Base-by-base conservation (phyloP, 2,888 invertebrate genomes). In the Folsomia manolachei region DNA sequence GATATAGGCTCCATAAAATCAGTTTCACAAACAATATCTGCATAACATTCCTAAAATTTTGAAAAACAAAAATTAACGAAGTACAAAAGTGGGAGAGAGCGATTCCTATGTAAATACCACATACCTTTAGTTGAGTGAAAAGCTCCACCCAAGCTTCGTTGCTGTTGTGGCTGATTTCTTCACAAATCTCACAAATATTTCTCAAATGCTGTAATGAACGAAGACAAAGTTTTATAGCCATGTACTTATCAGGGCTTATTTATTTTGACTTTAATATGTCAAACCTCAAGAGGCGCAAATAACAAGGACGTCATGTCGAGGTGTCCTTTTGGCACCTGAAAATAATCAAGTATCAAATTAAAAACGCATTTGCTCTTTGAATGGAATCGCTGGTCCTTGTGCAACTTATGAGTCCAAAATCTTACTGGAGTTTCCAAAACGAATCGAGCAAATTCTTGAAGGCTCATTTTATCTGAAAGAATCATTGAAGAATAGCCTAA, bases 1-100 rank as follows among this genome's bases (percentile, higher is more conserved):
- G 80, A 80, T 73, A 80, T 80, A 25, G 80, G 80, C 72, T 80
- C 80, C 80, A 80, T 80, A 69, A 74, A 80, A 64, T 80, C 80
- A 11, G 80, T 80, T 56, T 78, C 75, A n/a, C 77, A 77, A 11
- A 80, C 79, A 69, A 80, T 79, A 52, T 80, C 77, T 7, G 78
- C 80, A 56, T 80, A 80, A 60, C 79, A 80, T 67, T 80, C 80
- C 79, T 80, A 39, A 0, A 68, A 53, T 18, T 51, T n/a, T 69
- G n/a, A 64, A 71, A 60, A 65, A n/a, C n/a, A 51, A 63, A 27
- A 18, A 56, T 27, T 53, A 66, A 39, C 21, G 27, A 25, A 56
- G n/a, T 64, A 52, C 39, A 2, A 39, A n/a, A n/a, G n/a, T n/a
- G n/a, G n/a, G n/a, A 56, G 21, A 56, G 21, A 14, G 18, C 21